Evolutionary conservation across 1,140 invertebrate genomes (phyloP), one percentile per base, ranked within the genome.

Genomic region (Eueides isabella): DNA sequence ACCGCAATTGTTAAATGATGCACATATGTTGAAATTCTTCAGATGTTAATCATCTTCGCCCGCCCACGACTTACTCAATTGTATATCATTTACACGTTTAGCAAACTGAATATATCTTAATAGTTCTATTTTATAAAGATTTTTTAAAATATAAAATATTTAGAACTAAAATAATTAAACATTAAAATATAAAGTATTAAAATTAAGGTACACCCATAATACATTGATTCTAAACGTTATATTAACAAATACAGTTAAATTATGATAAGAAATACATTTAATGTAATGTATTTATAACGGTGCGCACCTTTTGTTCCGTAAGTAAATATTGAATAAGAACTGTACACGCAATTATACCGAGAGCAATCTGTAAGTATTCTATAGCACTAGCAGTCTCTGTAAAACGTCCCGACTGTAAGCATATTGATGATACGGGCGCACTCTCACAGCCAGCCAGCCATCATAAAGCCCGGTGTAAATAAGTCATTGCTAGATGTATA

Each of bases 361-460:
- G 75, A 86, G 71, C 82, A 81, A 85, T 81, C 81, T 84, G 28
- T 19, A 1, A 9, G 23, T 79, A 75, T 81, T 76, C 72, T 78
- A 76, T 76, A 19, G 41, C 5, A 44, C n/a, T 19, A 44, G 41
- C 82, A 86, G 84, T 88, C 76, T 86, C 70, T 75, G 78, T 83
- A 80, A 79, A 85, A 78, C 80, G 76, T 73, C 75, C 75, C 80
- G 78, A 71, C 78, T 75, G 80, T 73, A 79, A 81, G 76, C 82
- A 85, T 84, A 80, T 83, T 78, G 82, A 81, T 80, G 77, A 84
- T 79, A 74, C 67, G 74, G 75, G 74, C 82, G 86, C 80, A 85
- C 83, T 87, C 82, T 83, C 79, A 79, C 83, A 82, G 81, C 80
- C 80, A 81, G 72, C 80, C 83, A 82, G 81, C 80, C 80, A 80